phyloP scores from a whole-genome alignment of 2,113 vertebrate species.

The Condylura cristata region DNA sequence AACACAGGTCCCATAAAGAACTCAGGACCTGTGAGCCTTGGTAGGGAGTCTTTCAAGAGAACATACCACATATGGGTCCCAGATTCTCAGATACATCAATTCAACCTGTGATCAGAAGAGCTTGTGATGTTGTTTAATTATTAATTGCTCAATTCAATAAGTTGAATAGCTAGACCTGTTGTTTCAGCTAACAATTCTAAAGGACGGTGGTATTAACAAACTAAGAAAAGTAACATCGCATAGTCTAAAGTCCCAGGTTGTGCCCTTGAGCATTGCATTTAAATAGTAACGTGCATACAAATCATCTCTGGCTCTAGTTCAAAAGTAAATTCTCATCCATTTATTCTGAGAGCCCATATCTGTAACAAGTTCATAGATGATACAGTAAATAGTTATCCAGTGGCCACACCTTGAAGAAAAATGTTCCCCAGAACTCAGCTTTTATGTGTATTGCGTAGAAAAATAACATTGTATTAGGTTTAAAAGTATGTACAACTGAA shows the following conservation, averaged over 20 bases:
- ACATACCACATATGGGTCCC: not conserved
- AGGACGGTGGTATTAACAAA: not conserved
- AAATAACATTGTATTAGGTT: not conserved
- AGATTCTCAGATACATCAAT: not conserved
- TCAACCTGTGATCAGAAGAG: not conserved
- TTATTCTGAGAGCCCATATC: not conserved
- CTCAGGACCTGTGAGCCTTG: not conserved
- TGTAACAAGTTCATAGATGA: not conserved
- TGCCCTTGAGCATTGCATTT: not conserved
- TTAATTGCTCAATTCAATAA: not conserved
- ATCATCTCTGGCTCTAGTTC: not conserved
- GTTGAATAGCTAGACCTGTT: not conserved
- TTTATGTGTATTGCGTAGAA: not conserved
- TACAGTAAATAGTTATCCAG: not conserved
- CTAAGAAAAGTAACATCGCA: not conserved
- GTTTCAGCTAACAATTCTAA: not conserved
- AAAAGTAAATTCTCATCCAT: not conserved
- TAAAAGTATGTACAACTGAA: not conserved
- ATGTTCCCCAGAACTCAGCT: not conserved
- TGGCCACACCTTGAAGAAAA: not conserved
- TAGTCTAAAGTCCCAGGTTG: not conserved
- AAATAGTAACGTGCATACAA: not conserved
- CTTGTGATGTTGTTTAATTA: not conserved
- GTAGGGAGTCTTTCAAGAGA: not conserved
- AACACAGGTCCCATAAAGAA: not conserved